Evolutionary conservation across 1,140 invertebrate species (phyloP), one percentile per base, ranked within the genome.

Genomic region (Magallana gigas): DNA sequence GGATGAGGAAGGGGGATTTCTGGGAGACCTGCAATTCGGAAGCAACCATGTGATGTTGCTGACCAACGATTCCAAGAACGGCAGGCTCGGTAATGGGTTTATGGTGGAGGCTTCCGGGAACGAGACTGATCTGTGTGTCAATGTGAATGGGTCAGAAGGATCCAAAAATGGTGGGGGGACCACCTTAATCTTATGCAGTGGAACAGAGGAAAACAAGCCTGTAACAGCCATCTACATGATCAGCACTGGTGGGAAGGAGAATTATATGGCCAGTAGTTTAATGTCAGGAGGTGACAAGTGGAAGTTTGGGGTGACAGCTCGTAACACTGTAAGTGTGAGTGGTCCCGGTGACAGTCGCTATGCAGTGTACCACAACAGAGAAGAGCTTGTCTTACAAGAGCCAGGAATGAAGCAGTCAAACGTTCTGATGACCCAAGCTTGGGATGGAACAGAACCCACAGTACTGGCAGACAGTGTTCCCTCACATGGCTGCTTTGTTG

Each of bases 241-340:
- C 8, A 71, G 90, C 8, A 88, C 82, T 18, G 92, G 92, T 29
- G 86, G 83, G 56, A 90, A 90, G 71, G 91, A 86, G 9, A 89
- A 92, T 29, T 80, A 85, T 5, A 88, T 91, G 23, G 18, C 88
- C 48, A 36, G 81, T 8, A 85, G 62, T 11, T 29, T 91, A 16
- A 83, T 92, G 14, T 76, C 68, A 68, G 92, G 92, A 16, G 89
- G 91, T n/a, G 91, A 92, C 57, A 90, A 88, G 58, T 92, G 89
- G 87, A 87, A 90, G 56, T 92, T 92, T 85, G 83, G 36, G 12
- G 62, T 64, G 0, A 71, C 64, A 9, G 71, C 58, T 48, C 64
- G 89, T 57, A 89, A 88, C 14, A 58, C n/a, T 23, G 36, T 92
- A 1, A 29, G 18, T n/a, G 85, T 90, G 8, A 48, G 56, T 36